Base-by-base conservation (phyloP, 2,888 invertebrate genomes). In the Seira musarum region DNA sequence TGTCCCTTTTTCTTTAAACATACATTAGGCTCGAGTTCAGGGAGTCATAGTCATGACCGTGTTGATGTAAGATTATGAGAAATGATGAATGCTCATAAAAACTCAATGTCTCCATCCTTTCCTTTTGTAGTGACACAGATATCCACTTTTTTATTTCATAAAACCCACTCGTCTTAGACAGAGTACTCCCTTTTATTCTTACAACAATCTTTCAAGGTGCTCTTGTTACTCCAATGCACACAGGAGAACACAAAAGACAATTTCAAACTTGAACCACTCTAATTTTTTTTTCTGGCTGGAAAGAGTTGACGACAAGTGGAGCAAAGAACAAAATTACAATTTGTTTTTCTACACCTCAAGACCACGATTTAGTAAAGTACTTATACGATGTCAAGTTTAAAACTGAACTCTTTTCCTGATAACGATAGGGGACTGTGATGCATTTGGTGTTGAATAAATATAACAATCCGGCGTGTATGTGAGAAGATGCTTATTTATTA, bases 81-180 rank as follows among this genome's bases (percentile, higher is more conserved):
- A 40, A 40, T 13, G 40, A 40, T 40, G 40, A 40, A 40, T 40
- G 6, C 13, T 40, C 40, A 8, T 40, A 40, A 40, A 40, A 40
- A 40, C 40, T 8, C 40, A 40, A 6, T 8, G 40, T 6, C 13
- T 40, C 40, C 15, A 35, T 71, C 24, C 49, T 67, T 49, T 53
- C 8, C n/a, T 70, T 17, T 40, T 40, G 19, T 49, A 53, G 61
- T 79, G 79, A 79, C 79, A 79, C 79, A 79, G 67, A 79, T 79
- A 72, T 79, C 71, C 78, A 78, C 78, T 71, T 78, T 78, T 66
- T 60, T 57, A 6, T 40, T n/a, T 40, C 40, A 40, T 40, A 40
- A 8, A 8, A 40, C 40, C 6, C 40, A 40, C 13, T 40, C 6
- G 13, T 40, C 40, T n/a, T n/a, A 40, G 40, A 40, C 40, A 40